Base-by-base conservation (phyloP, 2,888 invertebrate species). In the Eutolmus rufibarbis region DNA sequence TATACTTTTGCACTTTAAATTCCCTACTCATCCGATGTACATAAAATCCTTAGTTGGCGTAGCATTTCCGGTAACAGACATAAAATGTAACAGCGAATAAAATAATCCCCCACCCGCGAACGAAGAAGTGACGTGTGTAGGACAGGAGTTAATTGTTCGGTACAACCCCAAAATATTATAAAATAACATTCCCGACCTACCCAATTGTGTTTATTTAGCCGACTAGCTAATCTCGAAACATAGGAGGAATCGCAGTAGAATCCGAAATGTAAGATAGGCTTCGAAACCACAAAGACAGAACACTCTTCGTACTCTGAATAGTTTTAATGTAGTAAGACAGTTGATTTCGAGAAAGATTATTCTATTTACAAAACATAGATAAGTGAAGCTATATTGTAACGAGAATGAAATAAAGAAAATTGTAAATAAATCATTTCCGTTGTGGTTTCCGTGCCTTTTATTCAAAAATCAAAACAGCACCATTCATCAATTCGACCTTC, bases 391-490 rank as follows among this genome's bases (percentile, higher is more conserved):
- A 85, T 85, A 74, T 84, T 85, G 74, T 85, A 85, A 85, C 28
- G 85, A 85, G 28, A 31, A n/a, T 74, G 28, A 74, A 85, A 46
- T 43, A 85, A 74, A 43, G 28, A 74, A 40, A 85, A 85, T 74
- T 85, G 74, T 85, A 85, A 85, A 85, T 85, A 85, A 85, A 85
- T 43, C 28, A 57, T 82, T 82, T 82, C 40, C 82, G 57, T 82
- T 82, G 82, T 82, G 82, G 76, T 82, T 82, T 82, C 37, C 57
- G 19, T 19, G 82, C n/a, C 51, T 82, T 82, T 82, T 66, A 82
- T 82, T 82, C 28, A 28, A 19, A 66, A 82, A 66, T 82, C 14
- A 28, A 9, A 66, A 19, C 31, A 77, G 16, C 19, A 12, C 19
- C 34, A 77, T 37, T 9, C 40, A 34, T 34, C n/a, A 34, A 5